Evolutionary conservation across 1,140 invertebrate genomes (phyloP).

Genomic region (Drusus annulatus): DNA sequence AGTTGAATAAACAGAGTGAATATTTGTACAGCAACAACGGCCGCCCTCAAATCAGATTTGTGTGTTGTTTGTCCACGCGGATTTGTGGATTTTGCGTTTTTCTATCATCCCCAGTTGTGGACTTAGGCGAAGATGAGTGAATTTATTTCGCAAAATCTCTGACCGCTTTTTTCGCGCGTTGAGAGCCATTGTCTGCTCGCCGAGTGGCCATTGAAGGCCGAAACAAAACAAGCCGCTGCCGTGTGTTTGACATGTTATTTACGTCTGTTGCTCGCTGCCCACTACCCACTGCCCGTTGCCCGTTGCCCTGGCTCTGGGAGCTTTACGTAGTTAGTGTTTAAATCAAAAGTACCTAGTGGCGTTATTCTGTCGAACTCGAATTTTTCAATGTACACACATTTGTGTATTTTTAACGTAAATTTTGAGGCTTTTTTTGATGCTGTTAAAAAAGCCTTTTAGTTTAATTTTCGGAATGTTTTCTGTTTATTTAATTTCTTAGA

Average conservation of each 20-base stretch:
- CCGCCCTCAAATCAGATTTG: conserved; percentile 27
- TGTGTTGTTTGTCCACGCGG: conserved; percentile 14
- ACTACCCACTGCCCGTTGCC: no score
- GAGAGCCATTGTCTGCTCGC: conserved; percentile 52
- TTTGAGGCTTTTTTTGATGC: no score
- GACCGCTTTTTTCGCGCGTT: conserved; percentile 52
- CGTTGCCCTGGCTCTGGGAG: no score
- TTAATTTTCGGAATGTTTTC: no score
- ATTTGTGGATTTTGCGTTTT: background rate
- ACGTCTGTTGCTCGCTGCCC: conserved; percentile 1
- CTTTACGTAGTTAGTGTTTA: no score
- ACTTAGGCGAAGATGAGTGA: conserved; percentile 51
- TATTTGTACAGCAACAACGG: background rate
- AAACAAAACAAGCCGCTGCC: conserved; percentile 57
- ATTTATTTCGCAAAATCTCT: conserved; percentile 55
- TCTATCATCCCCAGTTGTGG: conserved; percentile 38
- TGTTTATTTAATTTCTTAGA: no score
- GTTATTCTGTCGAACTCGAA: no score
- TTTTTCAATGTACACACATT: no score
- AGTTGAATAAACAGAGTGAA: conserved; percentile 1
- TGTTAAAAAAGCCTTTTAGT: no score
- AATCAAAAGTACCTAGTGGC: no score
- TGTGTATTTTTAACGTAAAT: no score
- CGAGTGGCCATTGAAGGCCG: conserved; percentile 55
- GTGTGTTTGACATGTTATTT: conserved; percentile 58